Evolutionary conservation across 2,797 vertebrate genomes (phyloP), one percentile per base, ranked within the genome.

Genomic region (Triplophysa yarkandensis): DNA sequence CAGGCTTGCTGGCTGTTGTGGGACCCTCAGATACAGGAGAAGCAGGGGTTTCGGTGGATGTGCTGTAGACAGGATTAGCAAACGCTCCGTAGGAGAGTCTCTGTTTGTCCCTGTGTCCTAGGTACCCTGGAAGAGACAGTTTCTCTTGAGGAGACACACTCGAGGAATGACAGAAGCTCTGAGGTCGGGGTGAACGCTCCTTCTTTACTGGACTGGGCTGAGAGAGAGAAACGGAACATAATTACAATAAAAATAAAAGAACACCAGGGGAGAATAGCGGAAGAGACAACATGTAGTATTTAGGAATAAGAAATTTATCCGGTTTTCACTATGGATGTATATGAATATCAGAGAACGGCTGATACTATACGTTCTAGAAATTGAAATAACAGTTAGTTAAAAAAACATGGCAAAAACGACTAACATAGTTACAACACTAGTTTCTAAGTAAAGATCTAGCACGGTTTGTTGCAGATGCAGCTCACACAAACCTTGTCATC

Each of bases 111-210:
- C 93, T 86, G 3, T 92, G 92, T 67, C 92, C 92, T 83, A 90
- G 84, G 83, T 93, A 93, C 2, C 93, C 88, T 0, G 94, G 93
- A 78, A 94, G 87, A 11, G 91, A 85, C 82, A 94, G 85, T 84
- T 95, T 95, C 87, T 95, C 94, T 86, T 95, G 94, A 1, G 94
- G 92, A 67, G 94, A 95, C 84, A 94, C 74, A 66, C 92, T 94
- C n/a, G 94, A 95, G 16, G 94, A 92, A 79, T 95, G 95, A 89
- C 94, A 95, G 85, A 95, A 95, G 79, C 94, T 95, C 85, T 95
- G 94, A 2, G 95, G 95, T 60, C 93, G 91, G 0, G 94, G 94
- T 3, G 93, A 94, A 48, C 95, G 93, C 80, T 96, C 95, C 80
- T 95, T 96, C 87, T 95, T 95, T 79, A 95, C 89, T 1, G 94